Base-by-base conservation (phyloP, 1,140 invertebrate species). In the Eueides isabella region DNA sequence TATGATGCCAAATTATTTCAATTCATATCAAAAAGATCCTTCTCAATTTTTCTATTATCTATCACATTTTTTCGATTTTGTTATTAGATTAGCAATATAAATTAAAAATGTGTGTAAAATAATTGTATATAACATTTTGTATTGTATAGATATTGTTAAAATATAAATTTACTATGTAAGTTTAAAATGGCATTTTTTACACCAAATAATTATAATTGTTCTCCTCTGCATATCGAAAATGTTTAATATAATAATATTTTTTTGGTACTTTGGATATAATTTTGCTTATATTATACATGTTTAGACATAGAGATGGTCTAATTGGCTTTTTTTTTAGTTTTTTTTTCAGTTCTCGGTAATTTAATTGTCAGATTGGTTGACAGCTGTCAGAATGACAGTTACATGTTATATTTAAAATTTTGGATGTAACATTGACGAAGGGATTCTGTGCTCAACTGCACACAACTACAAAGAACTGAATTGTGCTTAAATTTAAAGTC, bases 121-220 rank as follows among this genome's bases (percentile, higher is more conserved):
- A 72, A 55, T 55, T 67, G 65, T 72, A 72, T 16, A 72, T 66
- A 67, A 26, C 23, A 62, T 62, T 61, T 72, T 72, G 64, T 62
- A 72, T 72, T 72, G 67, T 75, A 69, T 73, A 73, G 69, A 63
- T 44, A 12, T 67, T 48, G 35, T 62, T 67, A 71, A 61, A n/a
- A 74, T 33, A 48, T 38, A 67, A 66, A 66, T 38, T 38, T 26
- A 48, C 23, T 55, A 55, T 55, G 48, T 55, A 55, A 55, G 48
- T 23, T 55, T 26, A 23, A 55, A 55, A 55, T 55, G 48, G 48
- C 48, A 55, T 55, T 55, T 55, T 55, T 23, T 55, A 55, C 23
- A 55, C 19, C 48, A 55, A 55, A 55, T 55, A 55, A 44, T 19
- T 5, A 44, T 55, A 9, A 48, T 48, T 23, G 41, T 48, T 48